These are phyloP conservation scores for Microtus ochrogaster DNA, from an alignment of 2,113 vertebrate species.

Conservation along the genomic window DNA sequence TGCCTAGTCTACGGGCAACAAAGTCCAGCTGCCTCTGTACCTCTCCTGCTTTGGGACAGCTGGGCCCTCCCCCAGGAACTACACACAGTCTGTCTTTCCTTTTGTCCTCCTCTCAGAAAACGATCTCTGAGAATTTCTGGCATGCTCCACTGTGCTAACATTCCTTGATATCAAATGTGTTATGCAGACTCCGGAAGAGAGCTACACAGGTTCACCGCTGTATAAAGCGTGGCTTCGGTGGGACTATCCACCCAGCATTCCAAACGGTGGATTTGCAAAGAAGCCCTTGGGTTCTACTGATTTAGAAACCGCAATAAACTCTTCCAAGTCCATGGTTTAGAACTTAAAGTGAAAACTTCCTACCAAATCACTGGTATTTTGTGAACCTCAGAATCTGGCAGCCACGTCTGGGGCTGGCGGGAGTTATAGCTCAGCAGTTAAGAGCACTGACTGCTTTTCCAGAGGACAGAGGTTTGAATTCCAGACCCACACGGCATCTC, in stretches of 20 bases:
- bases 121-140: neutral
- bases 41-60: neutral
- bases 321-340: neutral
- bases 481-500: neutral
- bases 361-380: neutral
- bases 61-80: neutral
- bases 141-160: neutral
- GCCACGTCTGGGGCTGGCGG: neutral
- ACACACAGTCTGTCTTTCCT: neutral
- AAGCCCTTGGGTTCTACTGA: neutral
- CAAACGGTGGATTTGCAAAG: neutral
- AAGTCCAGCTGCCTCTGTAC: neutral
- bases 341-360: conserved; percentile 42
- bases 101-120: neutral
- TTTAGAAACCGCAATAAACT: neutral
- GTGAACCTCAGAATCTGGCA: neutral
- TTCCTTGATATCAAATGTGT: neutral
- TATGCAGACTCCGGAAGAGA: neutral
- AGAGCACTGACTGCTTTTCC: neutral
- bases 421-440: neutral
- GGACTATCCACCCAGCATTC: neutral
- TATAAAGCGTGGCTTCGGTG: neutral
- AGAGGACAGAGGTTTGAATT: neutral
- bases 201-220: neutral
- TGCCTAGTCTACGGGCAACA: too few relatives aligned